These are phyloP conservation scores for Bubo bubo DNA, from an alignment of 2,113 vertebrate species.

Conservation along the genomic window DNA sequence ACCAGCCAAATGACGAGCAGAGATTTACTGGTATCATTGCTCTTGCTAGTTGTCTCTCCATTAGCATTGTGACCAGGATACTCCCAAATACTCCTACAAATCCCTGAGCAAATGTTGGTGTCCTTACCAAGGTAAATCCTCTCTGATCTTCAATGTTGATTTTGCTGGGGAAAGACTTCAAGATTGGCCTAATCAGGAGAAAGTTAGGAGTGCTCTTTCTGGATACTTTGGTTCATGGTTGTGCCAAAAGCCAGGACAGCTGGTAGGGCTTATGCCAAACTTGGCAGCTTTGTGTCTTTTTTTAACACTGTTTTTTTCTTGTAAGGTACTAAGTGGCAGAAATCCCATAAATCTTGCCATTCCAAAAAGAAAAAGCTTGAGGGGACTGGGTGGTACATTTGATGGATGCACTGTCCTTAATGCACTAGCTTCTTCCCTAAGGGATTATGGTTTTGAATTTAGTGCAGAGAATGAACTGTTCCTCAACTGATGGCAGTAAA, in stretches of 20 bases:
- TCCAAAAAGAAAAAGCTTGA: conserved; percentile 53
- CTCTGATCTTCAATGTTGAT: not conserved
- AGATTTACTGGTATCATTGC: not conserved
- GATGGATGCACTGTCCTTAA: conserved; percentile 35
- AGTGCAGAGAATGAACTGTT: conserved; percentile 21
- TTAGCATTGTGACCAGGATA: not conserved
- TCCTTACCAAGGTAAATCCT: not conserved
- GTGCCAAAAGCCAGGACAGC: not conserved
- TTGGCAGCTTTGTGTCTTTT: not conserved
- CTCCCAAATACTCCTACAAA: not conserved
- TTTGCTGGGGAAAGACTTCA: not conserved
- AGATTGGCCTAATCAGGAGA: not conserved
- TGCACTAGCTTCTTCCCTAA: conserved; percentile 41
- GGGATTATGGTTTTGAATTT: conserved; percentile 38
- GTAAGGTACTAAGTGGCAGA: conserved; percentile 51
- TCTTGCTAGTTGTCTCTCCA: not conserved
- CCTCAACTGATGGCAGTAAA: conserved; percentile 36
- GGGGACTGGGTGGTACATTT: conserved; percentile 14
- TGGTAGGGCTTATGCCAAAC: not conserved
- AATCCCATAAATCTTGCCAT: conserved; percentile 37
- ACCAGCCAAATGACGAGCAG: not conserved
- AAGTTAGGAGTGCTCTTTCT: not conserved
- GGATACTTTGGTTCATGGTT: not conserved
- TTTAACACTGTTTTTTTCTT: conserved; percentile 14
- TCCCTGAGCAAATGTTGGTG: not conserved